Evolutionary conservation across 2,113 vertebrate genomes (phyloP).

Genomic region (Proteles cristata): DNA sequence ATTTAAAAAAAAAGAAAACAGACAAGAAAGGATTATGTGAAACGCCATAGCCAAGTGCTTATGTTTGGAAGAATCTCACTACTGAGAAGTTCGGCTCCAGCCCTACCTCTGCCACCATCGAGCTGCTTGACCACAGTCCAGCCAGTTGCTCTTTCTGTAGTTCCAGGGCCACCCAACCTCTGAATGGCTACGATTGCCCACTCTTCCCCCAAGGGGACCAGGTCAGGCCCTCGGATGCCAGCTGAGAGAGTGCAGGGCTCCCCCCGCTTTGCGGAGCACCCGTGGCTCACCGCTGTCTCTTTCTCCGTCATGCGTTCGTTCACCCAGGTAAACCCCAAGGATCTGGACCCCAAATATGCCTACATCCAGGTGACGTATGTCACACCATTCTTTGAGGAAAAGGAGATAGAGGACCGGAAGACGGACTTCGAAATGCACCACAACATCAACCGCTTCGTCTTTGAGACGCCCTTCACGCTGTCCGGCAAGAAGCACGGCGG

Average conservation of each 20-base stretch:
- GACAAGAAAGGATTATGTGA: background rate
- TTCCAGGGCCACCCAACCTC: background rate
- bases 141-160: no score
- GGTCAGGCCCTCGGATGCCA: no score
- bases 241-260: background rate
- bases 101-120: background rate
- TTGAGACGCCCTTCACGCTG: constrained; percentile 97
- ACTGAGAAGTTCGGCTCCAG: rapidly evolving
- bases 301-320: background rate
- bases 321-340: constrained; percentile 96
- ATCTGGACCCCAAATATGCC: constrained; percentile 96
- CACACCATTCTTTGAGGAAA: constrained; percentile 96
- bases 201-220: background rate
- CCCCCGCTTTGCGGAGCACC: background rate
- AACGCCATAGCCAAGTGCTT: no score
- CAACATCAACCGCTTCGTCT: constrained; percentile 97
- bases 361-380: constrained; percentile 99
- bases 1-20: no score
- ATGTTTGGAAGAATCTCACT: background rate
- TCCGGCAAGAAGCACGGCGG: constrained; percentile 97
- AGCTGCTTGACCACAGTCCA: background rate
- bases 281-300: background rate
- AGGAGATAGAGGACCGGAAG: constrained; percentile 94
- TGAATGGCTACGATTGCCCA: rapidly evolving
- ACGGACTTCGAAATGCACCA: constrained; percentile 98